Base-by-base conservation (phyloP, 1,140 invertebrate species). In the Magallana ariakensis region DNA sequence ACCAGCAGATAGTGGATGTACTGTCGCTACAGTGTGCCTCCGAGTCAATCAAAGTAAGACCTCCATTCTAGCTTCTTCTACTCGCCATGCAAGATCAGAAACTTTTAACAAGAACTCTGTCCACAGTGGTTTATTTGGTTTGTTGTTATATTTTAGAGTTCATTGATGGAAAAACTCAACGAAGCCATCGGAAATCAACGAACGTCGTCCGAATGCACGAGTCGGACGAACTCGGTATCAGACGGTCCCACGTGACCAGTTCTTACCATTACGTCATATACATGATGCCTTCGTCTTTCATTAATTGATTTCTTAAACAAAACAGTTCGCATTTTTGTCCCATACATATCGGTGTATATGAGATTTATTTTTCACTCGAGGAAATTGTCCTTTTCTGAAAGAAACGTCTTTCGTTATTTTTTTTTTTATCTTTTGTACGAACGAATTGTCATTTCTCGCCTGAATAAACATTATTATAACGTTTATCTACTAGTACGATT, bases 1-100 rank as follows among this genome's bases (percentile, higher is more conserved):
- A 96, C 90, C 96, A 96, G 70, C 94, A 96, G 91, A 95, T 96
- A 57, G 94, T 96, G 13, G 95, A 95, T 46, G 95, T 96, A 16
- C 95, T 95, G 91, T 96, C 96, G 33, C 95, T 96, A 90, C 96
- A 96, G 91, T 95, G 96, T 6, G 91, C 94, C 7, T 95, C 93
- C 57, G 95, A 96, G 87, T 92, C 94, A 84, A 91, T 94, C 53
- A 96, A 96, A 95, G 96, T 96, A 93, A 92, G 90, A 82, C 66
- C 13, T 46, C 33, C 33, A 46, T 46, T 46, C 33, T 46, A 46
- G 80, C 33, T 46, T 46, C 33, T 46, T 46, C 2, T 46, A 46
- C 33, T 46, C 33, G 33, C 33, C 33, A 46, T 46, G 33, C 33
- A 46, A 46, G 33, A 46, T 46, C 33, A 5, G 33, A 46, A 46